These are phyloP conservation scores for Plectrocnemia conspersa DNA, from an alignment of 1,140 invertebrate genomes.

Conservation along the genomic window DNA sequence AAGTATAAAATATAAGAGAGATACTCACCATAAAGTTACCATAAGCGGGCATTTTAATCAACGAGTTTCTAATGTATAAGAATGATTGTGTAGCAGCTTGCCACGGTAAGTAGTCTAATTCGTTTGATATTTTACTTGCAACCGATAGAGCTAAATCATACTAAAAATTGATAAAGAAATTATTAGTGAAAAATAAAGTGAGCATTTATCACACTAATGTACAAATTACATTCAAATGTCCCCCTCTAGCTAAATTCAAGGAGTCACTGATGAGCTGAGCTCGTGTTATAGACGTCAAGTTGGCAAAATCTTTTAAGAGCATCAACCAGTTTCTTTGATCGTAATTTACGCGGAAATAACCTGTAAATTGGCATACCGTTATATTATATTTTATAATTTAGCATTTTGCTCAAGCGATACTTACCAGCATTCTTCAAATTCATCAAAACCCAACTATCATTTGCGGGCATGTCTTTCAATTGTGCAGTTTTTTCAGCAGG, in stretches of 20 bases:
- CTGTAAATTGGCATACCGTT: slow-evolving; percentile 43
- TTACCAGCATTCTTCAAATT: slow-evolving; percentile 39
- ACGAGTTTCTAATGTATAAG: slow-evolving; percentile 4
- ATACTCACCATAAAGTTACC: slow-evolving; percentile 9
- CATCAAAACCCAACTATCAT: slow-evolving; percentile 48
- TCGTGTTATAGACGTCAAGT: slow-evolving; percentile 58
- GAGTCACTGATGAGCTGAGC: slow-evolving; percentile 73
- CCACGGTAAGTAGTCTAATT: slow-evolving; percentile 57
- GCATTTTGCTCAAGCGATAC: not conserved
- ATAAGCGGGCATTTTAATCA: slow-evolving; percentile 18
- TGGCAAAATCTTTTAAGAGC: slow-evolving; percentile 51
- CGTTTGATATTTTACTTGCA: slow-evolving; percentile 49
- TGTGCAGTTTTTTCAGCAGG: slow-evolving; percentile 2
- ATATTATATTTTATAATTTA: slow-evolving; percentile 21
- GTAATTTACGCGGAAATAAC: slow-evolving; percentile 67
- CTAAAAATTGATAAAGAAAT: not conserved
- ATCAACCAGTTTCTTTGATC: slow-evolving; percentile 57
- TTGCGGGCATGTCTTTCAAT: slow-evolving; percentile 19
- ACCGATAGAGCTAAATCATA: slow-evolving; percentile 51
- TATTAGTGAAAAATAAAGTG: not conserved
- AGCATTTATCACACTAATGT: not conserved
- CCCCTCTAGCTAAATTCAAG: slow-evolving; percentile 59
- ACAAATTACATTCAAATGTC: slow-evolving; percentile 30
- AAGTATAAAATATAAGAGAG: slow-evolving; percentile 6
- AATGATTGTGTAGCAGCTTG: slow-evolving; percentile 39